Conservation (phyloP, 2,888 invertebrate species). For the Chloromyia formosa region DNA sequence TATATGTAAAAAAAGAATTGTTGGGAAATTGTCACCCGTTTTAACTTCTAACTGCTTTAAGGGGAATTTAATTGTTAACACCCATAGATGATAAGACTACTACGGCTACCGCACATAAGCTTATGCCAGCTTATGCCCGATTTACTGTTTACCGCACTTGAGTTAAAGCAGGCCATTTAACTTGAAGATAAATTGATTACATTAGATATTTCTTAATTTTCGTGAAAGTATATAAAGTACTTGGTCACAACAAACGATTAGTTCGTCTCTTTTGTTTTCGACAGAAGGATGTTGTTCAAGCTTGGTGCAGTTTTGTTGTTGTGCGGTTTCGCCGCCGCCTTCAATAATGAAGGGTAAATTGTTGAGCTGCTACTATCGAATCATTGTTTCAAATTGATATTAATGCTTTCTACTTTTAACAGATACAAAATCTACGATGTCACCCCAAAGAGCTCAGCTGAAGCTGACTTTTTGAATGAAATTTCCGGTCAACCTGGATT, state of each 20-base stretch:
- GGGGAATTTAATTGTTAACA: no score
- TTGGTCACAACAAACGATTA: slow-evolving; percentile 1
- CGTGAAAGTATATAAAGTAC: slow-evolving; percentile 3
- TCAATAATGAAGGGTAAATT: slow-evolving; percentile 44
- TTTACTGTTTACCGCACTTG: no score
- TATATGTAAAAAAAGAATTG: no score
- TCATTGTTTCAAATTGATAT: not conserved
- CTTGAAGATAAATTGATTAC: not conserved
- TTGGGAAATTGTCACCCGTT: no score
- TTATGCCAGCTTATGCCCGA: no score
- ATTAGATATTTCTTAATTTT: not conserved
- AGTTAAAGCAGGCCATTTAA: not conserved
- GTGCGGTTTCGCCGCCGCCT: slow-evolving; percentile 38
- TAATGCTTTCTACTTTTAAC: not conserved
- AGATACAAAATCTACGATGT: slow-evolving; percentile 59
- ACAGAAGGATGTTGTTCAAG: slow-evolving; percentile 35
- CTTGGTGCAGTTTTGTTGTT: slow-evolving; percentile 4
- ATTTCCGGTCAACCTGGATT: slow-evolving; percentile 1
- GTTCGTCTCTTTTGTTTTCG: slow-evolving; percentile 29
- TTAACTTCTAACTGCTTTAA: no score
- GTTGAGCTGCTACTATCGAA: not conserved
- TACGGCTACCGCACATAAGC: no score
- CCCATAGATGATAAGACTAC: no score
- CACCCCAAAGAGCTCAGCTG: slow-evolving; percentile 34
- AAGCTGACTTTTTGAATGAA: slow-evolving; percentile 40